Percentiles rank a stretch among this genome's conserved stretches.
phyloP scores from a whole-genome alignment of 2,113 vertebrate species.

The Poeciliopsis occidentalis region DNA sequence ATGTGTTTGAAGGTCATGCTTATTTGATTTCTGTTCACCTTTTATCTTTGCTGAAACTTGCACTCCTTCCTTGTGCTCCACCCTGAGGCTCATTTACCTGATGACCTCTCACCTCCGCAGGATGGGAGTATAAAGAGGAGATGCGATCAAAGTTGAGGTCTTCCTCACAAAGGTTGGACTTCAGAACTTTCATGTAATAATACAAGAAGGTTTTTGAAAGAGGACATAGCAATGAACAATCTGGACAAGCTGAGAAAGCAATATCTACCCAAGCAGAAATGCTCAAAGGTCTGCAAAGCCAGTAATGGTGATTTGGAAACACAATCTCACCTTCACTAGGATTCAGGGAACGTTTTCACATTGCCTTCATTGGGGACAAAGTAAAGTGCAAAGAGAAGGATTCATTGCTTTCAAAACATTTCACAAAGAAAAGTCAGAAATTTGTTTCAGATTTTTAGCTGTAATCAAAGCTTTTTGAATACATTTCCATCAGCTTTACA shows the following conservation, averaged over 20 bases:
- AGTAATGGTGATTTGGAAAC: neutral
- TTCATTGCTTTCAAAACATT: neutral
- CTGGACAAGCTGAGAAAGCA: neutral
- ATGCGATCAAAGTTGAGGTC: conserved; percentile 65
- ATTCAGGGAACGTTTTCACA: neutral
- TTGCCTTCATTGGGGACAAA: neutral
- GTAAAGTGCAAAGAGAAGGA: too few relatives aligned
- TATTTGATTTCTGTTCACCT: conserved; percentile 49
- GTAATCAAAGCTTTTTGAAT: neutral
- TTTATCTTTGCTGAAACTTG: conserved; percentile 53
- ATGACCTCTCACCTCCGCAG: conserved; percentile 63
- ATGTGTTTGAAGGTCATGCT: conserved; percentile 30
- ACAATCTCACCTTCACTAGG: neutral
- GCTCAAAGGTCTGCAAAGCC: neutral
- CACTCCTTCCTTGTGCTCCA: conserved; percentile 21
- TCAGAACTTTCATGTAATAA: conserved; percentile 47
- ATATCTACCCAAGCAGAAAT: neutral
- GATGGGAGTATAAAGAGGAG: conserved; percentile 65
- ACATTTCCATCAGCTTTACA: neutral
- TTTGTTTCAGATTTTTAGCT: neutral
- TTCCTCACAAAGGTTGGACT: conserved; percentile 54
- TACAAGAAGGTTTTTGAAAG: conserved; percentile 27
- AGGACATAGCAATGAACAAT: conserved; percentile 4
- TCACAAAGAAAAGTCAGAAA: neutral
- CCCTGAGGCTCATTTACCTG: conserved; percentile 66